Conservation (phyloP, 2,113 vertebrate genomes). For the Neogobius melanostomus region DNA sequence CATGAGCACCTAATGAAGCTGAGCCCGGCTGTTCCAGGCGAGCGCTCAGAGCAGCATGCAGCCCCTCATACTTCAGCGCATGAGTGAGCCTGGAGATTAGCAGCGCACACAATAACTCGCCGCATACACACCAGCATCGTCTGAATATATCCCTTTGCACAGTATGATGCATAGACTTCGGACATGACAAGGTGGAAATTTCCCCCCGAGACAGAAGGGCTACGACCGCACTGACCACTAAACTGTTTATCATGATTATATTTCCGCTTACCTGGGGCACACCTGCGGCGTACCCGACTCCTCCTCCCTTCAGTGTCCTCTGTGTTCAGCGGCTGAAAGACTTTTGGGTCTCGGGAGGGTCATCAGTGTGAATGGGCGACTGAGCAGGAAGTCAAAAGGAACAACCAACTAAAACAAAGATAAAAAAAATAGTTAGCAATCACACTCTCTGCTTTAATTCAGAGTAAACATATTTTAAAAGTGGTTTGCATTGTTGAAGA, state of each 20-base stretch:
- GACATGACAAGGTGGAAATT: constrained; percentile 65
- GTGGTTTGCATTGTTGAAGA: too few species aligned
- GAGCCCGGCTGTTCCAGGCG: constrained; percentile 64
- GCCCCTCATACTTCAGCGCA: constrained; percentile 66
- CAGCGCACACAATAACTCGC: constrained; percentile 34
- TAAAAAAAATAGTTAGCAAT: constrained; percentile 2
- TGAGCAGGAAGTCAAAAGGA: constrained; percentile 13
- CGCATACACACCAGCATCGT: constrained; percentile 14
- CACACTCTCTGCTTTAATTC: neutral
- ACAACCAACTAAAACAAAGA: neutral
- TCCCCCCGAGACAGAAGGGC: constrained; percentile 55
- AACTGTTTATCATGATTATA: constrained; percentile 66
- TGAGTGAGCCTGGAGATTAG: constrained; percentile 72
- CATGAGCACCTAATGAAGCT: constrained; percentile 75
- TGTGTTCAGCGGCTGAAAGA: constrained; percentile 31
- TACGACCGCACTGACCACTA: constrained; percentile 21
- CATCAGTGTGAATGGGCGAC: constrained; percentile 26
- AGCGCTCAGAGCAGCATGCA: constrained; percentile 50
- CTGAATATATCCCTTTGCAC: constrained; percentile 33
- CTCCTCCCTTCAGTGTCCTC: constrained; percentile 51
- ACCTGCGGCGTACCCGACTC: constrained; percentile 28
- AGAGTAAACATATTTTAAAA: neutral
- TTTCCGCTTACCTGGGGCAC: constrained; percentile 50
- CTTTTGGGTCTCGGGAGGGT: constrained; percentile 36
- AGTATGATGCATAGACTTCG: constrained; percentile 57